Evolutionary conservation across 1,140 invertebrate species (phyloP), one percentile per base, ranked within the genome.

Genomic region (Brachionus plicatilis): DNA sequence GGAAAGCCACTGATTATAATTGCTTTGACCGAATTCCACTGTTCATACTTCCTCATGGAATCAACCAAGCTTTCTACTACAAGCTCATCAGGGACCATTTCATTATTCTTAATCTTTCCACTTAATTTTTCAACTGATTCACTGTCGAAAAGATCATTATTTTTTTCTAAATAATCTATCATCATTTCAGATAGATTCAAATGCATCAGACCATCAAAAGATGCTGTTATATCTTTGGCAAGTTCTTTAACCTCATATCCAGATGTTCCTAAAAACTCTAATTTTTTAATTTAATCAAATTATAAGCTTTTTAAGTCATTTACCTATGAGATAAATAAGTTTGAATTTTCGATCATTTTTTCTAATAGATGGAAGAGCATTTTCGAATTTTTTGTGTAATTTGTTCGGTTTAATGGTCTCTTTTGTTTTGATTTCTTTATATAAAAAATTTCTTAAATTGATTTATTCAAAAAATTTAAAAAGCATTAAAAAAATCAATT

Each of bases 271-370:
- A 37, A 6, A 29, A 0, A 68, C 60, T 1, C 27, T 20, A 53
- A 17, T 37, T 56, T 29, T 3, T 53, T 20, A 41, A 27, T 20
- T 47, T 45, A 68, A 47, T 14, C 27, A 65, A 8, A 2, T 45
- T 41, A 17, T 0, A 24, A 45, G 11, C 6, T 82, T 65, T 37
- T 12, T 11, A n/a, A 11, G n/a, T 9, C 41, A 41, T 12, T 65
- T 65, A 82, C 79, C 79, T 5, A 37, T 65, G 0, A 82, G 20
- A 47, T 65, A 82, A n/a, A 82, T 82, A 20, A 82, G n/a, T 37
- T 82, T 60, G n/a, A 60, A 24, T 82, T 41, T 82, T 29, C 27
- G 17, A n/a, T 27, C 2, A 43, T 20, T 82, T 45, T 17, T 41
- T 45, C 65, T 66, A 6, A 82, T 65, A 1, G 53, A 60, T 27